Evolutionary conservation across 2,888 invertebrate species (phyloP), one percentile per base, ranked within the genome.

Genomic region (Idaea biselata): DNA sequence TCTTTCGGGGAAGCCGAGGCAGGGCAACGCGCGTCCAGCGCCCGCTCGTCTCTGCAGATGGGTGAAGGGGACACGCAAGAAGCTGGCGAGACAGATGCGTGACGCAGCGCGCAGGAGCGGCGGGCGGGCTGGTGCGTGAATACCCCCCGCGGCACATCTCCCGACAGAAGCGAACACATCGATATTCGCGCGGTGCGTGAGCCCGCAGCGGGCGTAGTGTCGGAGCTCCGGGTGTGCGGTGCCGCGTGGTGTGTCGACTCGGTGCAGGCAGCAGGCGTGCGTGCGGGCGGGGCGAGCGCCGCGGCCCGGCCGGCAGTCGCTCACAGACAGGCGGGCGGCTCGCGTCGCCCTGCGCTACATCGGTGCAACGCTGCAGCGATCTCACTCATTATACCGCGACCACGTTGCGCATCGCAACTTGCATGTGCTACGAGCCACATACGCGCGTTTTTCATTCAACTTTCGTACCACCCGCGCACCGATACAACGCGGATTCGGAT

Each of bases 71-170:
- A 82, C 86, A 87, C 88, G 86, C 87, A 88, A 86, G 88, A 80
- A 86, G 79, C 73, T 82, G 81, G 78, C 83, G 85, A 88, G 89
- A 88, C 82, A 86, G 88, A 90, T 91, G 91, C 91, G 91, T 91
- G 89, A 88, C 91, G 91, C 91, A 91, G 86, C 89, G 91, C 91
- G 91, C 91, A 91, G 90, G 89, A 87, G 74, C 87, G 78, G 76
- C 79, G 14, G 55, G 69, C 86, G 82, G 81, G 70, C 81, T 83
- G 84, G 82, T 82, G 84, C 79, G 80, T 80, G 78, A 80, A 73
- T 69, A 58, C 73, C 68, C 73, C 80, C 83, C 79, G 79, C 75
- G 71, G 76, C 80, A 79, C 77, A 76, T 81, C 81, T 83, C 82
- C 76, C 75, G 77, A 75, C 83, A 87, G 86, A 59, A 61, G 68